These are phyloP conservation scores for Microcebus lehilahytsara DNA, from an alignment of 2,113 vertebrate genomes.

Conservation along the genomic window DNA sequence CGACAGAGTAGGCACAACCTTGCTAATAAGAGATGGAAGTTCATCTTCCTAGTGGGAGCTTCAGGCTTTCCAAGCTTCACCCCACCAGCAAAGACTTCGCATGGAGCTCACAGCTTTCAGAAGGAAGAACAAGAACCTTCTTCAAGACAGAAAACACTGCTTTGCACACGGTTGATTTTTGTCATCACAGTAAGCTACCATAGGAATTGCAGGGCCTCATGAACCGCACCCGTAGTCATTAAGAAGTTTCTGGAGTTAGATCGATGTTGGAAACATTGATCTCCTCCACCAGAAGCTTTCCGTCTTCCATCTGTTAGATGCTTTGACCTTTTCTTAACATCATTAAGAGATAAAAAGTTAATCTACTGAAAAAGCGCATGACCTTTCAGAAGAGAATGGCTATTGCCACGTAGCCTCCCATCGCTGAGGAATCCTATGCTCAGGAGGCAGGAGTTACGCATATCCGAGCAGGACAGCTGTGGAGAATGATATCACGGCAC, in stretches of 20 bases:
- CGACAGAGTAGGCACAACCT: background rate
- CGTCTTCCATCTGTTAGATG: conserved; percentile 86
- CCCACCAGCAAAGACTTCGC: background rate
- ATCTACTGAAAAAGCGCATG: conserved; percentile 90
- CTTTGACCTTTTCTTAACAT: conserved; percentile 87
- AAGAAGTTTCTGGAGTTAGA: conserved; percentile 79
- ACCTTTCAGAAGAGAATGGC: conserved; percentile 89
- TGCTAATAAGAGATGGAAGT: too few species aligned
- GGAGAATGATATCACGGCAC: conserved; percentile 77
- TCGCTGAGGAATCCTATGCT: conserved; percentile 77
- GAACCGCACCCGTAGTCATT: conserved; percentile 61
- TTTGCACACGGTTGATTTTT: background rate
- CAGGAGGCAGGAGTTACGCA: conserved; percentile 73
- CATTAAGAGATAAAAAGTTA: conserved; percentile 91
- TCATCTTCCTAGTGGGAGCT: background rate
- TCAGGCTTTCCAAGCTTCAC: accelerated
- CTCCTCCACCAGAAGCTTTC: conserved; percentile 83
- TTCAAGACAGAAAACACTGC: background rate
- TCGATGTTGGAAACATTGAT: conserved; percentile 80
- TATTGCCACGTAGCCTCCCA: conserved; percentile 67
- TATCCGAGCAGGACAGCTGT: conserved; percentile 76
- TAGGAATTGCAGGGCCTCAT: background rate
- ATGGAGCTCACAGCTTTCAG: accelerated
- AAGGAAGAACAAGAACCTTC: background rate
- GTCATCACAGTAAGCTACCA: background rate